Evolutionary conservation across 2,888 invertebrate genomes (phyloP).

Genomic region (Ichneumoninae sp.): DNA sequence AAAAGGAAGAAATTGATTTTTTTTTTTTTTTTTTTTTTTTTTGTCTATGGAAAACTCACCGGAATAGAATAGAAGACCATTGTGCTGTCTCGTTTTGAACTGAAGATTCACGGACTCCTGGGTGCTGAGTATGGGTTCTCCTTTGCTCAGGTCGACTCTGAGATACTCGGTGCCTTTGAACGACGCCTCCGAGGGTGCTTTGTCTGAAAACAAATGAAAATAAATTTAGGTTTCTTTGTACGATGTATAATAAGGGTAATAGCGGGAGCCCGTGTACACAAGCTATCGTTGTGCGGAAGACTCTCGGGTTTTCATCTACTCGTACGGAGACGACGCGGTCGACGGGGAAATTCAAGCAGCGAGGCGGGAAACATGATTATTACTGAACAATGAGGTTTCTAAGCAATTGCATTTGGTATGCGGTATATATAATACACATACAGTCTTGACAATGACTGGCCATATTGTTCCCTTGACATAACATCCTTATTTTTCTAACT

Average conservation of each 20-base stretch:
- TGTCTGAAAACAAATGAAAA: conserved; percentile 88
- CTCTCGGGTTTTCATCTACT: conserved; percentile 31
- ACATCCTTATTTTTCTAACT: not conserved
- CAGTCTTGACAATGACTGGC: not conserved
- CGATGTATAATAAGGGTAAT: conserved; percentile 51
- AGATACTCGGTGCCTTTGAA: conserved; percentile 96
- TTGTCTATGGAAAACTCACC: conserved; percentile 86
- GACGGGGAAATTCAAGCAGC: conserved; percentile 28
- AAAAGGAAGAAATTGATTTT: not conserved
- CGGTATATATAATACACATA: conserved; percentile 9
- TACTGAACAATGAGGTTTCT: conserved; percentile 32
- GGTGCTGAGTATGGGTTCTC: conserved; percentile 94
- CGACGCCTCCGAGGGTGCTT: conserved; percentile 96
- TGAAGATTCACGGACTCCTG: conserved; percentile 95
- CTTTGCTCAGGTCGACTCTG: conserved; percentile 94
- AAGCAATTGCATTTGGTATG: conserved; percentile 48
- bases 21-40: no score
- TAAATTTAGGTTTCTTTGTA: conserved; percentile 60
- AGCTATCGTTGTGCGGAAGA: conserved; percentile 33
- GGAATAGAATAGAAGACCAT: conserved; percentile 96
- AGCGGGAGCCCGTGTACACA: not conserved
- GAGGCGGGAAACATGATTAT: conserved; percentile 33
- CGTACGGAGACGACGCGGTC: conserved; percentile 1
- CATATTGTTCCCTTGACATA: not conserved
- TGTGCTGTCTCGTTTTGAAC: conserved; percentile 96